Percentiles rank a stretch among this genome's conserved stretches.
Conservation (phyloP, 2,797 vertebrate species). For the Liasis olivaceus region DNA sequence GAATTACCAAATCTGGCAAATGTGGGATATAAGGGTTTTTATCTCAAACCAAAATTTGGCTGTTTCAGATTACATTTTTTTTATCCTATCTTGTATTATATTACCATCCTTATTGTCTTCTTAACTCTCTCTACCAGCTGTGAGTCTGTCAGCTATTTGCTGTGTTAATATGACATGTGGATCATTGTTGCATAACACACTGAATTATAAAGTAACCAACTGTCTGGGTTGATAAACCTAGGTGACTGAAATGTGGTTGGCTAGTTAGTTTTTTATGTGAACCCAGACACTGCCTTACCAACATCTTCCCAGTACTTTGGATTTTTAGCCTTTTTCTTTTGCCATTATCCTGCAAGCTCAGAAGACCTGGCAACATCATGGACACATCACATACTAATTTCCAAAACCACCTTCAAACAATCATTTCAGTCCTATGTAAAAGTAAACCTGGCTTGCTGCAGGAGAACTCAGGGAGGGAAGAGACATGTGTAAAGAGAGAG, state of each 20-base stretch:
- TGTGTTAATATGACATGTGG: background rate
- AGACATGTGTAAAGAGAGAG: too few relatives aligned
- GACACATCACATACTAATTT: background rate
- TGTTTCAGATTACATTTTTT: background rate
- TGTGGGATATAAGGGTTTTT: background rate
- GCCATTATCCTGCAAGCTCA: background rate
- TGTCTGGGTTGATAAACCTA: background rate
- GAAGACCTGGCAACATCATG: background rate
- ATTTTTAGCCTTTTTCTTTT: background rate
- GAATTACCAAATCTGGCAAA: background rate
- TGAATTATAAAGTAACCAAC: background rate
- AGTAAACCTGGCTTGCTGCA: too few relatives aligned
- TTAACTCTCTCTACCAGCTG: background rate
- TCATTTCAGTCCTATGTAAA: too few relatives aligned
- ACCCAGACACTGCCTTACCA: background rate
- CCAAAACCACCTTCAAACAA: too few relatives aligned
- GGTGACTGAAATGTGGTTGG: background rate
- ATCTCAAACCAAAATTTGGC: background rate
- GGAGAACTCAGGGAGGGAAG: too few relatives aligned
- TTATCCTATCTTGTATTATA: background rate
- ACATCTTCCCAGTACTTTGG: background rate
- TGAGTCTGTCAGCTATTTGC: background rate
- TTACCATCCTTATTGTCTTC: background rate
- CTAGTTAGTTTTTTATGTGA: background rate
- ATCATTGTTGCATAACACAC: background rate